Evolutionary conservation across 2,888 invertebrate genomes (phyloP), one percentile per base, ranked within the genome.

Genomic region (Sceliomorpha sp.): DNA sequence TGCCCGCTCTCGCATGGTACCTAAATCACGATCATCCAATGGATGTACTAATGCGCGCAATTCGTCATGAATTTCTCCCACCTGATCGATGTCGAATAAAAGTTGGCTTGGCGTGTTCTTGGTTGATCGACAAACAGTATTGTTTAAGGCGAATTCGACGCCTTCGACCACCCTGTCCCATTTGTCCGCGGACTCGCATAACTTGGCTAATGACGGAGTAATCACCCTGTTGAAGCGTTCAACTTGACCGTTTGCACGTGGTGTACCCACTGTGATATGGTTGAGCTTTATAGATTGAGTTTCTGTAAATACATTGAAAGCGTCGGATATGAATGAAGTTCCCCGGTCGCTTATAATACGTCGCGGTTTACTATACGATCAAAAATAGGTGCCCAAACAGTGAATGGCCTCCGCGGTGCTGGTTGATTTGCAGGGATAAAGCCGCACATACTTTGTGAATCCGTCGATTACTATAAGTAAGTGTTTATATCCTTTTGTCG

Each of bases 281-380:
- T n/a, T n/a, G n/a, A n/a, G 81, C 12, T 69, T 63, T 2, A 82
- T 70, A 8, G 72, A 70, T 39, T 79, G 70, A n/a, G 75, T 63
- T 3, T 59, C 26, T 51, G 83, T 84, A 66, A 81, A 86, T 3
- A 67, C 58, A 32, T 77, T 70, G 55, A 87, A 88, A 0, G 31
- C 29, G 0, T 20, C 0, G 1, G 51, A 45, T 1, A 86, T 88
- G 51, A 87, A 88, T 6, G 74, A 72, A n/a, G 81, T 80, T 7
- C 88, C 87, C 29, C 82, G 59, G 55, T 89, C 87, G 1, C 78
- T 79, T 6, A 88, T 79, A n/a, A 87, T 63, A 6, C 77, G 56
- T 1, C 58, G 69, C 14, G 79, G 78, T 6, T 62, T 69, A 3
- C 85, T 82, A 66, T 81, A 83, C 8, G 73, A 53, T 1, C 60